Base-by-base conservation (phyloP, 2,113 vertebrate genomes). In the Corythaeola cristata region DNA sequence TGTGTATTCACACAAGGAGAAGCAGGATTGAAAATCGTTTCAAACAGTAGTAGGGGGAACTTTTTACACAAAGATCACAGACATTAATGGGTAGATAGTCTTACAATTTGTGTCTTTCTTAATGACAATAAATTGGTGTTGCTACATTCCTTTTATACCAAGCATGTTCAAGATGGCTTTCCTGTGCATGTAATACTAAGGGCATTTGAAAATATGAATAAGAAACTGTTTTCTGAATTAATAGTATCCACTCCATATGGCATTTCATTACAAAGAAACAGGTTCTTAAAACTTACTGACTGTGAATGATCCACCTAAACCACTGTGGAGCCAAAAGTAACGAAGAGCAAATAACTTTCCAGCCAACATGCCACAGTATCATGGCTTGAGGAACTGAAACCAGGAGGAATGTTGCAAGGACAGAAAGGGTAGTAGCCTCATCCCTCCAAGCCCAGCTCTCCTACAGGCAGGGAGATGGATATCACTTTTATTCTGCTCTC, bases 261-360 rank as follows among this genome's bases (percentile, higher is more conserved):
- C n/a, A 93, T 26, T 87, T 28, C 39, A 75, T 12, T 41, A n/a
- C 26, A 74, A 28, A 88, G 45, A 81, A 76, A 50, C 4, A 79
- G 49, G 17, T 85, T 78, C 47, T 94, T 94, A 88, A 89, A 95
- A 83, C 24, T 68, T 71, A 84, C 47, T 67, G 41, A 58, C 71
- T 96, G 49, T 90, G 84, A 87, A 75, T 77, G 85, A 96, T 96
- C 97, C 96, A 95, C 88, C 96, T 95, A 94, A 97, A 89, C 64
- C 56, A 52, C 66, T 52, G 50, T 23, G 47, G 81, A 94, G 68
- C n/a, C 52, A 66, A 96, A 97, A 93, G 94, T 85, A 95, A 73
- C 53, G 94, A 89, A 88, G 24, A 89, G 45, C 64, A 78, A 87
- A 97, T 59, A 33, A 44, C 79, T 97, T 96, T 71, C 37, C 26